Percentiles rank a stretch among this genome's conserved stretches.
These are phyloP conservation scores for Pimephales promelas DNA, from an alignment of 2,113 vertebrate species.

Conservation along the genomic window DNA sequence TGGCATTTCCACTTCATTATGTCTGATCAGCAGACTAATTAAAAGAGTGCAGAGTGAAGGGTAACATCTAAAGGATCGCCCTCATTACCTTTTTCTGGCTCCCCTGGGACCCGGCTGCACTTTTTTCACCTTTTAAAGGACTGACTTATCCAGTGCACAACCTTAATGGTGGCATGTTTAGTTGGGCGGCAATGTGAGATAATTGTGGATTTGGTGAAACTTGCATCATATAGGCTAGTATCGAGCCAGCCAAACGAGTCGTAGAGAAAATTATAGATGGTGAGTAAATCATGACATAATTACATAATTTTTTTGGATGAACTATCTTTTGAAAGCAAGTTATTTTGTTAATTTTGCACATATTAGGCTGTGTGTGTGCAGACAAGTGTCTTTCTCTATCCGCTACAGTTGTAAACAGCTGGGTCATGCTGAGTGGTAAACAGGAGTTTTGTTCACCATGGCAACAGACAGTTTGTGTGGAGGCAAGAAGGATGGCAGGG, in stretches of 20 bases:
- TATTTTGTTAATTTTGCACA: constrained; percentile 1
- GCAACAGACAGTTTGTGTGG: constrained; percentile 44
- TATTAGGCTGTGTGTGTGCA: neutral
- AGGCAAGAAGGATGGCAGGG: constrained; percentile 52
- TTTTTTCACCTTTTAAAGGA: constrained; percentile 45
- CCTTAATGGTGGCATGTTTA: neutral
- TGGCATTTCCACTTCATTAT: constrained; percentile 58
- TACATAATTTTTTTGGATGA: neutral
- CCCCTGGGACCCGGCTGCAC: neutral
- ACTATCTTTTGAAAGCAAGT: neutral
- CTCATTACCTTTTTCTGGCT: constrained; percentile 44
- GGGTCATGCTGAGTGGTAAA: constrained; percentile 51
- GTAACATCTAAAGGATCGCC: constrained; percentile 42
- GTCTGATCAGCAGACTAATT: constrained; percentile 55
- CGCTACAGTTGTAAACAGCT: constrained; percentile 49
- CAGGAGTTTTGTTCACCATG: constrained; percentile 50
- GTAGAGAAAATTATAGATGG: neutral
- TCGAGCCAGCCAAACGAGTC: neutral
- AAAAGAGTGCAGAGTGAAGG: constrained; percentile 40
- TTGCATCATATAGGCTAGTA: neutral
- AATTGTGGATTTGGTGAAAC: neutral
- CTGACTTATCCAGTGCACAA: constrained; percentile 22
- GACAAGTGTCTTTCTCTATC: constrained; percentile 1
- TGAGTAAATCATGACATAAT: neutral
- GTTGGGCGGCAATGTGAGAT: neutral